Percentiles rank a stretch among this genome's conserved stretches.
These are phyloP conservation scores for Drosophila niveifrons DNA, from an alignment of 2,888 invertebrate species.

Conservation along the genomic window DNA sequence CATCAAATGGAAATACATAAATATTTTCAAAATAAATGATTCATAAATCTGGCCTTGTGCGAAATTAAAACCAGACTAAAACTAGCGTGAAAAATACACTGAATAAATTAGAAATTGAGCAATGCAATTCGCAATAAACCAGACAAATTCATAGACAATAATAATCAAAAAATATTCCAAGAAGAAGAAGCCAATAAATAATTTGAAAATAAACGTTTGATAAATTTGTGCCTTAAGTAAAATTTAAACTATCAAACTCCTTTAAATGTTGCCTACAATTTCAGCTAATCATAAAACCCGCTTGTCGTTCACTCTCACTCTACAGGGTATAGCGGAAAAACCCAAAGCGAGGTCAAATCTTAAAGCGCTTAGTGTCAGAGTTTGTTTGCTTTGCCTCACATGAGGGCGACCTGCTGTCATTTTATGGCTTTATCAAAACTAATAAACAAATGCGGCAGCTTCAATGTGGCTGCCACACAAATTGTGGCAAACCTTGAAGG, in stretches of 20 bases:
- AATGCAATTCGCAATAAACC: too few relatives aligned
- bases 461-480: constrained; percentile 20
- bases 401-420: constrained; percentile 32
- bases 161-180: too few relatives aligned
- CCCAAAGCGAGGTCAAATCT: constrained; percentile 58
- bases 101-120: too few relatives aligned
- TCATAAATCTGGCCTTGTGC: too few relatives aligned
- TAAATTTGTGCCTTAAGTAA: too few relatives aligned
- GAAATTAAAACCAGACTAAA: too few relatives aligned
- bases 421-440: constrained; percentile 74
- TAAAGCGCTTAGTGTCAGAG: constrained; percentile 70
- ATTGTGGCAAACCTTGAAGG: constrained; percentile 1
- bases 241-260: neutral
- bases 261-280: neutral
- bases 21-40: too few relatives aligned
- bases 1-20: too few relatives aligned
- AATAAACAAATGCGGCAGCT: constrained; percentile 58
- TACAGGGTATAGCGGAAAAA: constrained; percentile 19
- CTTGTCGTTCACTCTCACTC: neutral
- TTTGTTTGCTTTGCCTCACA: constrained; percentile 46
- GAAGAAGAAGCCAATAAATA: too few relatives aligned
- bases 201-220: too few relatives aligned
- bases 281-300: neutral
- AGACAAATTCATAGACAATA: too few relatives aligned
- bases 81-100: too few relatives aligned